phyloP scores from a whole-genome alignment of 2,113 vertebrate genomes.

The Lepisosteus oculatus region DNA sequence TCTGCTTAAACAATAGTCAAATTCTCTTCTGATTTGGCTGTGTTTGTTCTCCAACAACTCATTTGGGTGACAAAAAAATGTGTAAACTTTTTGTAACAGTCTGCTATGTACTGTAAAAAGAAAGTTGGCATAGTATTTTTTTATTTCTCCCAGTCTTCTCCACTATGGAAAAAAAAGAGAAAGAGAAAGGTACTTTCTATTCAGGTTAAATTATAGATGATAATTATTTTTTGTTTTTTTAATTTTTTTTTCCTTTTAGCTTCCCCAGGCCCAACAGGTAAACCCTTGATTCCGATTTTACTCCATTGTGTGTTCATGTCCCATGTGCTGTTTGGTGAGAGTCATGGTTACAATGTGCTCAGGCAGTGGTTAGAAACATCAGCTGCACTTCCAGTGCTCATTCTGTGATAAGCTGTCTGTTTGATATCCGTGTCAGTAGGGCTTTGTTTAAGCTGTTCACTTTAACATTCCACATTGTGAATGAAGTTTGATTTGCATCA shows the following conservation, averaged over 20 bases:
- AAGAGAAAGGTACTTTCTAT: background rate
- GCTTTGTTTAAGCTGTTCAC: background rate
- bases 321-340: conserved; percentile 9
- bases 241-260: conserved; percentile 71
- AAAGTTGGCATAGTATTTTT: too few relatives aligned
- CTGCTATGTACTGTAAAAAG: too few relatives aligned
- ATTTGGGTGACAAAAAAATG: too few relatives aligned
- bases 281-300: conserved; percentile 63
- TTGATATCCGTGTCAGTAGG: conserved; percentile 3
- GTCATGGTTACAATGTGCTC: background rate
- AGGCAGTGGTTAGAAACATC: conserved; percentile 8
- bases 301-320: conserved; percentile 50
- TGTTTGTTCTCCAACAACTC: too few relatives aligned
- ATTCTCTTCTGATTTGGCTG: too few relatives aligned
- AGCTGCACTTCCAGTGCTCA: conserved; percentile 1
- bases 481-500: conserved; percentile 41
- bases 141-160: too few relatives aligned
- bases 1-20: too few relatives aligned
- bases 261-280: conserved; percentile 97
- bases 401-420: background rate
- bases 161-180: too few relatives aligned
- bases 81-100: too few relatives aligned
- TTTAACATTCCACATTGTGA: conserved; percentile 36
- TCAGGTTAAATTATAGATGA: background rate
- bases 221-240: conserved; percentile 54